A percentile compares a stretch with the other conserved stretches of the same genome.
Conservation (phyloP, 2,797 vertebrate species). For the Siniperca scherzeri region DNA sequence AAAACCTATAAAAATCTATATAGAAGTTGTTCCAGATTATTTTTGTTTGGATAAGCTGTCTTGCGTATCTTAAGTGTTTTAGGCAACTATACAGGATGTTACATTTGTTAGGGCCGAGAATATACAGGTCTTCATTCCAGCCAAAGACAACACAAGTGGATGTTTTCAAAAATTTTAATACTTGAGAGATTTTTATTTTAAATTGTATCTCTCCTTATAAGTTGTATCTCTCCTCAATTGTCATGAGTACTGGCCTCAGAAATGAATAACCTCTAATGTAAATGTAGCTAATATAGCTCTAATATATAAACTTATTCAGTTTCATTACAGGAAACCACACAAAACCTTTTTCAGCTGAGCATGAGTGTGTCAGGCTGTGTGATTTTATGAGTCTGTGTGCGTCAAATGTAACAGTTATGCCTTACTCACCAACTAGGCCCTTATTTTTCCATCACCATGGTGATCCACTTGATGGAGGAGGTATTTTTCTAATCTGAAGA, state of each 20-base stretch:
- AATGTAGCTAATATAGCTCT: background rate
- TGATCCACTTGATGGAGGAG: conserved; percentile 45
- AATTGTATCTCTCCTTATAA: too few species aligned
- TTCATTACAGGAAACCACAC: background rate
- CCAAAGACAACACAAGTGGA: background rate
- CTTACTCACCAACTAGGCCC: conserved; percentile 12
- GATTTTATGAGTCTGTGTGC: conserved; percentile 9
- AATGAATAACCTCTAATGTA: background rate
- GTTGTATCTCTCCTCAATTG: background rate
- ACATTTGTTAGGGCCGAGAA: background rate
- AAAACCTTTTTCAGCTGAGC: background rate
- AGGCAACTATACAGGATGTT: background rate
- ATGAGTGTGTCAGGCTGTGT: conserved; percentile 6
- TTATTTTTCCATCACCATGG: conserved; percentile 44
- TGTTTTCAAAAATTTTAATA: background rate
- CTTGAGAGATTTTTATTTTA: too few species aligned
- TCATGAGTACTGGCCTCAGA: background rate
- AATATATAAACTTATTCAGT: background rate
- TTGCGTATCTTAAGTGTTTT: too few species aligned
- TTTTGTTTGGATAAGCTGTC: too few species aligned
- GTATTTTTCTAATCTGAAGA: conserved; percentile 45
- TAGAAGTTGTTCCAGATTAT: too few species aligned
- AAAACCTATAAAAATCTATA: too few species aligned
- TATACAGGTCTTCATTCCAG: background rate
- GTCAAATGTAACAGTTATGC: background rate